Evolutionary conservation across 64 coral and sea anemone genomes (phyloP).

Genomic region (Cladopsammia gracilis): DNA sequence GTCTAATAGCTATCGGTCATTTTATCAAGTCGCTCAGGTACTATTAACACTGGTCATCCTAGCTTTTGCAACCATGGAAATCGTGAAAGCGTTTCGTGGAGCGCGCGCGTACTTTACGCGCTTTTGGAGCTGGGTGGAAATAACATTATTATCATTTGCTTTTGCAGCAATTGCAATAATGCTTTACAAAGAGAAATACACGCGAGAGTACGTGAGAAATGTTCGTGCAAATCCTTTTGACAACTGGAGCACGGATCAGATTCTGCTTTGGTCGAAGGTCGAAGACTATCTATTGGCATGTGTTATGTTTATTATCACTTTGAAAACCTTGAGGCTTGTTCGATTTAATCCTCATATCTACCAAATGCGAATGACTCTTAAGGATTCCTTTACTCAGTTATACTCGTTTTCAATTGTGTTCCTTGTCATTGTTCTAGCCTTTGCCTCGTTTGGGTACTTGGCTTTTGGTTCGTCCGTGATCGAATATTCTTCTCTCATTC

Average conservation of each 20-base stretch:
- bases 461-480: conserved; percentile 58
- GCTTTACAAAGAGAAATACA: conserved; percentile 64
- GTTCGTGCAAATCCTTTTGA: conserved; percentile 75
- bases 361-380: conserved; percentile 58
- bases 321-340: conserved; percentile 57
- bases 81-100: conserved; percentile 42
- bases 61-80: conserved; percentile 23
- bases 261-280: conserved; percentile 67
- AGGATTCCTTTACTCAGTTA: conserved; percentile 31
- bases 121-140: conserved; percentile 77
- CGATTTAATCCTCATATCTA: conserved; percentile 70
- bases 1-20: conserved; percentile 16
- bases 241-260: conserved; percentile 63
- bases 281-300: conserved; percentile 70
- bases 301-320: conserved; percentile 69
- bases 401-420: conserved; percentile 47
- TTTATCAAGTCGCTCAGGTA: conserved; percentile 70
- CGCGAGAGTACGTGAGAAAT: conserved; percentile 27
- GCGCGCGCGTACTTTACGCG: conserved; percentile 33
- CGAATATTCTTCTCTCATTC: conserved; percentile 64
- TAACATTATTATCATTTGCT: conserved; percentile 39
- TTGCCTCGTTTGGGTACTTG: conserved; percentile 39
- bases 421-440: conserved; percentile 28
- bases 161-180: conserved; percentile 41
- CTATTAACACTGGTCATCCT: conserved; percentile 66